Evolutionary conservation across 2,888 invertebrate species (phyloP).

Genomic region (Caenorhabditis sp.): DNA sequence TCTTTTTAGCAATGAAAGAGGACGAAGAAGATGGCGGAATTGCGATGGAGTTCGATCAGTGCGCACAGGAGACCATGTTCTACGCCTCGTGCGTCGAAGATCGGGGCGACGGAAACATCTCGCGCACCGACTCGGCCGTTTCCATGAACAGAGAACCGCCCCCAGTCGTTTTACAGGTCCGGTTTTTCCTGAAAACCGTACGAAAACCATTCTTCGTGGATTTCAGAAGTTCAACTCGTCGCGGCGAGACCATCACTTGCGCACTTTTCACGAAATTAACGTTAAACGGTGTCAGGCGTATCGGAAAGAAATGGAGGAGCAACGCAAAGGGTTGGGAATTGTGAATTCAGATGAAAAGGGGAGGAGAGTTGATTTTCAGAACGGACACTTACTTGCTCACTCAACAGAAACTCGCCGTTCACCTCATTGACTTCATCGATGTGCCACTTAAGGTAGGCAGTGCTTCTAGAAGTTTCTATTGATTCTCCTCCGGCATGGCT

Average conservation of each 20-base stretch:
- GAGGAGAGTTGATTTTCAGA: too few species aligned
- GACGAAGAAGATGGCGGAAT: conserved; percentile 52
- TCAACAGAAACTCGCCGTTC: conserved; percentile 34
- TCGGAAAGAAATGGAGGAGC: conserved; percentile 39
- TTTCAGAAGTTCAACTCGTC: conserved; percentile 40
- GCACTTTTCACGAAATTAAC: conserved; percentile 26
- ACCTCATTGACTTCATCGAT: conserved; percentile 54
- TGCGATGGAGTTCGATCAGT: conserved; percentile 50
- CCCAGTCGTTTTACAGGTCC: too few species aligned
- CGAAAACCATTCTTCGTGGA: conserved; percentile 28
- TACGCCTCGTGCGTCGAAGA: conserved; percentile 35
- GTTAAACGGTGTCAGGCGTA: conserved; percentile 24
- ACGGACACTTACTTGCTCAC: conserved; percentile 47
- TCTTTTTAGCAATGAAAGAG: conserved; percentile 30
- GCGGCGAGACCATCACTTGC: conserved; percentile 11
- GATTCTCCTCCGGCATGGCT: too few species aligned
- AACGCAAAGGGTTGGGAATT: too few species aligned
- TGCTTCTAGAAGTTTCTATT: too few species aligned
- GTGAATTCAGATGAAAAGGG: too few species aligned
- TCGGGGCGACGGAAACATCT: conserved; percentile 9
- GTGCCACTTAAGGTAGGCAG: conserved; percentile 32
- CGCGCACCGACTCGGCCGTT: conserved; percentile 40
- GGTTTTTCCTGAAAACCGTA: conserved; percentile 27
- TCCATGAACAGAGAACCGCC: too few species aligned
- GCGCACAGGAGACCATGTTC: conserved; percentile 33